Base-by-base conservation (phyloP, 1,140 invertebrate species). In the Neodiprion pinetum region DNA sequence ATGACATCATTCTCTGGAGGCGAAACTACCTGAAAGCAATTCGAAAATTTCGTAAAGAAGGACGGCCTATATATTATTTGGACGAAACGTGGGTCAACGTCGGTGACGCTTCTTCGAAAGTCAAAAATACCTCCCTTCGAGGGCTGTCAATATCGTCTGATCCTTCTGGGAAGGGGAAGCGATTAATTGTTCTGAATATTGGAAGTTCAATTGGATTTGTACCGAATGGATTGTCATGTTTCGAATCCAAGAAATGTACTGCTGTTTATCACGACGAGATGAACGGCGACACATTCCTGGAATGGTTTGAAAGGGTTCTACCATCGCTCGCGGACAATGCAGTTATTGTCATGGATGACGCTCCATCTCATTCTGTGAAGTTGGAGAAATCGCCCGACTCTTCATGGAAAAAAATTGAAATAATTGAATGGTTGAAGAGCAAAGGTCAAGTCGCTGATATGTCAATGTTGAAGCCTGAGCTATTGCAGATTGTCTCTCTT, bases 31-130 rank as follows among this genome's bases (percentile, higher is more conserved):
- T 67, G 17, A 40, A 67, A 48, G 21, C 9, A 7, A 67, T 73
- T 47, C 28, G 72, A 0, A 73, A 67, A 73, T 73, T 66, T 23
- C 72, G 72, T 7, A 1, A 47, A 47, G 53, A 73, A 48, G 72
- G 72, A 28, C 61, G 23, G 40, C 61, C 65, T 2, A 73, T 67
- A 66, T 73, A 67, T 48, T 73, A 28, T 48, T 48, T 73, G 40
- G 72, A 73, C 65, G 61, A 73, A 67, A 73, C 61, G 5, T 67
- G 72, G 72, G 28, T 73, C 23, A 73, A 73, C 47, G 65, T 23
- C 5, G 72, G 72, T 21, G 72, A 73, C 9, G 72, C 67, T 14
- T 67, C 28, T 53, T 53, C 50, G 50, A 53, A 53, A 53, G 50
- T 53, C 50, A 11, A 21, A 21, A 21, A 21, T 21, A 21, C 17